Percentiles rank a stretch among this genome's conserved stretches.
phyloP scores from a whole-genome alignment of 2,888 invertebrate genomes.

The Lathronympha strigana region DNA sequence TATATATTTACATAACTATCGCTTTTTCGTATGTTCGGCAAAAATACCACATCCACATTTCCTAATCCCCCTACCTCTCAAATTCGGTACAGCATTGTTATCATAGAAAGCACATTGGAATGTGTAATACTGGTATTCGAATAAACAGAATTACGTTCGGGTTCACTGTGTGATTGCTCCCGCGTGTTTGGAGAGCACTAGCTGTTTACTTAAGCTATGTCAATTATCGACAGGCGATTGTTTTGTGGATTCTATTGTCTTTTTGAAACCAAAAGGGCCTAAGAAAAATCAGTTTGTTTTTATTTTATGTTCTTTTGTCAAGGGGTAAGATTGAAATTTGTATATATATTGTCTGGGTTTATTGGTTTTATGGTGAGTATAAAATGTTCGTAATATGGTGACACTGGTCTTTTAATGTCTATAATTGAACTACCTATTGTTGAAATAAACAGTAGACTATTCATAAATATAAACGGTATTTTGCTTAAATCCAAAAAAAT shows the following conservation, averaged over 20 bases:
- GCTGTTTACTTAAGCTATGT: slow-evolving; percentile 39
- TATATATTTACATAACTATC: too few relatives aligned
- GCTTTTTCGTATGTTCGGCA: not conserved
- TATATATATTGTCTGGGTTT: not conserved
- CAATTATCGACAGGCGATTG: slow-evolving; percentile 34
- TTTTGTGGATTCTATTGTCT: slow-evolving; percentile 25
- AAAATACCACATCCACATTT: slow-evolving; percentile 26
- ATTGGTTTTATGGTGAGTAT: not conserved
- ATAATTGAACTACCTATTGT: slow-evolving; percentile 4
- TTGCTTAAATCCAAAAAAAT: not conserved
- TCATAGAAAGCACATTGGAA: slow-evolving; percentile 72
- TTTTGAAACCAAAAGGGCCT: not conserved
- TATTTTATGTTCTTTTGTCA: not conserved
- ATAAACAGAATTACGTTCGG: slow-evolving; percentile 63
- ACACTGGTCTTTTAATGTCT: not conserved
- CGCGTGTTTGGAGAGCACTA: slow-evolving; percentile 34
- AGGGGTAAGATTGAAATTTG: not conserved
- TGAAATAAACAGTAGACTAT: slow-evolving; percentile 5
- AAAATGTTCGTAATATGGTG: not conserved
- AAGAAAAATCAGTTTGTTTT: not conserved
- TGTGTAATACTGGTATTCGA: slow-evolving; percentile 74
- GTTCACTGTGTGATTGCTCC: slow-evolving; percentile 43
- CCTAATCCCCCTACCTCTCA: slow-evolving; percentile 26
- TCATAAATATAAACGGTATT: not conserved
- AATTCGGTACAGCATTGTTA: slow-evolving; percentile 59